phyloP scores from a whole-genome alignment of 2,113 vertebrate species.

The Gambusia holbrooki region DNA sequence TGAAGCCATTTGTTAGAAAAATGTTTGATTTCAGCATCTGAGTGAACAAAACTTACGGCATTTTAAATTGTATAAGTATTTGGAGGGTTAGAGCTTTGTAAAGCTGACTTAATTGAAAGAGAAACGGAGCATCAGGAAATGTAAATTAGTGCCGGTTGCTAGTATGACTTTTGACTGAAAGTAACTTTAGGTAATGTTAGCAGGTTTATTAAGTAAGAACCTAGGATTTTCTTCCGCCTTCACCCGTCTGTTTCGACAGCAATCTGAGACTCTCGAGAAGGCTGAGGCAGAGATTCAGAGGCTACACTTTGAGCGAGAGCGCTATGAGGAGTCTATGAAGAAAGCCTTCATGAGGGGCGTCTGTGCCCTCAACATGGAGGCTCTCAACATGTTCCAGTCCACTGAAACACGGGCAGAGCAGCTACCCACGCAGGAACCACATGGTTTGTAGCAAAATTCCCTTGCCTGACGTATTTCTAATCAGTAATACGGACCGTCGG shows the following conservation, averaged over 20 bases:
- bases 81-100: no score
- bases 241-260: constrained; percentile 42
- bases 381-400: constrained; percentile 90
- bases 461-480: neutral
- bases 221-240: neutral
- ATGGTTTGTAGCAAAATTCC: constrained; percentile 52
- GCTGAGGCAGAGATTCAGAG: constrained; percentile 86
- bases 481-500: neutral
- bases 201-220: neutral
- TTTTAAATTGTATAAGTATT: no score
- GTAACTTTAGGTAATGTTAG: neutral
- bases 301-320: constrained; percentile 86
- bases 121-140: no score
- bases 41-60: no score
- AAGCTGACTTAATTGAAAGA: no score
- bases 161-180: neutral
- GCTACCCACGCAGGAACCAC: constrained; percentile 44
- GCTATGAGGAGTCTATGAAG: constrained; percentile 92
- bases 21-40: no score
- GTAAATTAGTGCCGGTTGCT: no score
- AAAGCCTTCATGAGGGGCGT: constrained; percentile 98
- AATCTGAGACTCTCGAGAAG: constrained; percentile 77
- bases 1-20: no score
- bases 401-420: constrained; percentile 71
- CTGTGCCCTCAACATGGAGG: constrained; percentile 94